Percentiles rank a stretch among this genome's conserved stretches.
These are phyloP conservation scores for Lomographa bimaculata DNA, from an alignment of 2,888 invertebrate species.

Conservation along the genomic window DNA sequence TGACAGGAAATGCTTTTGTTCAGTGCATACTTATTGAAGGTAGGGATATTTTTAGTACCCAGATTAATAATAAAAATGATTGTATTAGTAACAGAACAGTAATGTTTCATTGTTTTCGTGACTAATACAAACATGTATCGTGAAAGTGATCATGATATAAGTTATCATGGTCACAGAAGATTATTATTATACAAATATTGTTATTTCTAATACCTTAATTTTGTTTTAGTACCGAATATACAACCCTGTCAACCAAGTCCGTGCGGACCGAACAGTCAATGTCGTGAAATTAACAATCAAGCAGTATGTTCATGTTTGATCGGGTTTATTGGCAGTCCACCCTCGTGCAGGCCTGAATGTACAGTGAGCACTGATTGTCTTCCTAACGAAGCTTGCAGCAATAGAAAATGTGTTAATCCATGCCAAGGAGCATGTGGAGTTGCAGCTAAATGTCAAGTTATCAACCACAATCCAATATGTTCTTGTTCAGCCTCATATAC, in stretches of 20 bases:
- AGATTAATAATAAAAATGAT: too few species aligned
- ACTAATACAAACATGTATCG: too few species aligned
- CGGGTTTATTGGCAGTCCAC: conserved; percentile 89
- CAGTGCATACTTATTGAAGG: conserved; percentile 80
- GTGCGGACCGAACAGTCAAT: conserved; percentile 92
- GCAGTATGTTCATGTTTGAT: conserved; percentile 88
- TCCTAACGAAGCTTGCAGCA: conserved; percentile 89
- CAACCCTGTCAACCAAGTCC: conserved; percentile 83
- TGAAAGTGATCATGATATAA: too few species aligned
- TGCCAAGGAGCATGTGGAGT: conserved; percentile 92
- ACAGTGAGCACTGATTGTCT: conserved; percentile 89
- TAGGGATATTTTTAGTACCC: conserved; percentile 32
- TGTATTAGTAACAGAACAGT: too few species aligned
- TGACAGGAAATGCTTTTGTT: conserved; percentile 87
- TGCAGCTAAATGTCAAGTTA: conserved; percentile 88
- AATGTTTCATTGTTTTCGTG: too few species aligned
- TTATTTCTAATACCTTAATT: not conserved
- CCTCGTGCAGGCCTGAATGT: conserved; percentile 91
- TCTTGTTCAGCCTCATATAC: conserved; percentile 86
- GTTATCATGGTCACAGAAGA: too few species aligned
- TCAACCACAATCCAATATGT: conserved; percentile 92
- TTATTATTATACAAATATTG: too few species aligned
- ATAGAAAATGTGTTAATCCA: conserved; percentile 92
- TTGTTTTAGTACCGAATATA: conserved; percentile 57
- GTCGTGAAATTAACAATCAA: conserved; percentile 88